phyloP scores from a whole-genome alignment of 1,140 invertebrate species.

The Pseudomyrmex dendroicus region DNA sequence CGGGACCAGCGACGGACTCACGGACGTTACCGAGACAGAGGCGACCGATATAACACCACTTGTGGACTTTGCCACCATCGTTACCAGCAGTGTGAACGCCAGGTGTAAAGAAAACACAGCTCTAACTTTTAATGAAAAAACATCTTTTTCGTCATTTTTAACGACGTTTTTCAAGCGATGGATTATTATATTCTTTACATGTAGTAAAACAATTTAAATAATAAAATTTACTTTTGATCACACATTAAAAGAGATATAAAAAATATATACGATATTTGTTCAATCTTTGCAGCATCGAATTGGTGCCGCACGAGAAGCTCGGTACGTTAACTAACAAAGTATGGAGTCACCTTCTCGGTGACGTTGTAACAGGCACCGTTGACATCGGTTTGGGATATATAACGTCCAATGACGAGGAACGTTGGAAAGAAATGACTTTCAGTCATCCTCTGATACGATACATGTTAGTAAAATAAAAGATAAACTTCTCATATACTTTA shows the following conservation, averaged over 20 bases:
- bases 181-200: neutral
- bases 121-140: neutral
- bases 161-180: too few relatives aligned
- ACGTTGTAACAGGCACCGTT: constrained; percentile 85
- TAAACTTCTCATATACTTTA: too few relatives aligned
- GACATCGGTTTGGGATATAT: constrained; percentile 87
- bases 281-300: constrained; percentile 80
- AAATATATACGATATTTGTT: neutral
- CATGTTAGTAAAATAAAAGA: constrained; percentile 81
- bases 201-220: neutral
- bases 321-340: constrained; percentile 86
- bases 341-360: constrained; percentile 87
- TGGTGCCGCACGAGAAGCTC: constrained; percentile 85
- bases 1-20: constrained; percentile 76
- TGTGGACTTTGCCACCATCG: constrained; percentile 79
- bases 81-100: constrained; percentile 80
- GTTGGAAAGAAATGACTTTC: constrained; percentile 86
- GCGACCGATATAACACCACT: constrained; percentile 78
- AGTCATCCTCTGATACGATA: constrained; percentile 87
- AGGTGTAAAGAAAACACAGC: constrained; percentile 72
- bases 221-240: neutral
- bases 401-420: constrained; percentile 83
- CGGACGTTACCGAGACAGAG: constrained; percentile 71
- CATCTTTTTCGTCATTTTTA: neutral
- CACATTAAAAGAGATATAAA: neutral